Evolutionary conservation across 2,113 vertebrate species (phyloP).

Genomic region (Craseonycteris thonglongyai): DNA sequence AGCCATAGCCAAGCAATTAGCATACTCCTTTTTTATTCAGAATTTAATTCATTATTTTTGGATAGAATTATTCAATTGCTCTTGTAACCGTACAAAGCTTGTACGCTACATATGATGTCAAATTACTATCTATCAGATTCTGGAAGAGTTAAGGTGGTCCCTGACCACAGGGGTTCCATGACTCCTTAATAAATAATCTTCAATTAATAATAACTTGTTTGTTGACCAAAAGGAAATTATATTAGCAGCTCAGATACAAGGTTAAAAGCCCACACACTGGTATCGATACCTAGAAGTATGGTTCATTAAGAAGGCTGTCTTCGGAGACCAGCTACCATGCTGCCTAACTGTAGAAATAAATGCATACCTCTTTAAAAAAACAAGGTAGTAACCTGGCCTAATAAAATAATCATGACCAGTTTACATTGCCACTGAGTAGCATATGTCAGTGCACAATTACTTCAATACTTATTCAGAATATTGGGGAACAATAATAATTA

Average conservation of each 20-base stretch:
- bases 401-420: background rate
- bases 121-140: background rate
- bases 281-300: background rate
- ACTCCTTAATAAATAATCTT: background rate
- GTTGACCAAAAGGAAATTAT: background rate
- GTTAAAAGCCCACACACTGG: no score
- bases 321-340: background rate
- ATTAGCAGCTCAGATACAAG: background rate
- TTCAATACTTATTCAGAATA: background rate
- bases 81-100: background rate
- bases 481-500: background rate
- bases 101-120: background rate
- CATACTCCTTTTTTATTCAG: background rate
- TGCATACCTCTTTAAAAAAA: background rate
- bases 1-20: background rate
- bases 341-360: background rate
- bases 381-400: background rate
- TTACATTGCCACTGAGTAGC: background rate
- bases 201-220: background rate
- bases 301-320: background rate
- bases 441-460: background rate
- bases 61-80: background rate
- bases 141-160: background rate
- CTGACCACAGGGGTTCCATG: background rate
- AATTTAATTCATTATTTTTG: background rate